Conservation (phyloP, 1,140 invertebrate species). For the Aricia agestis region DNA sequence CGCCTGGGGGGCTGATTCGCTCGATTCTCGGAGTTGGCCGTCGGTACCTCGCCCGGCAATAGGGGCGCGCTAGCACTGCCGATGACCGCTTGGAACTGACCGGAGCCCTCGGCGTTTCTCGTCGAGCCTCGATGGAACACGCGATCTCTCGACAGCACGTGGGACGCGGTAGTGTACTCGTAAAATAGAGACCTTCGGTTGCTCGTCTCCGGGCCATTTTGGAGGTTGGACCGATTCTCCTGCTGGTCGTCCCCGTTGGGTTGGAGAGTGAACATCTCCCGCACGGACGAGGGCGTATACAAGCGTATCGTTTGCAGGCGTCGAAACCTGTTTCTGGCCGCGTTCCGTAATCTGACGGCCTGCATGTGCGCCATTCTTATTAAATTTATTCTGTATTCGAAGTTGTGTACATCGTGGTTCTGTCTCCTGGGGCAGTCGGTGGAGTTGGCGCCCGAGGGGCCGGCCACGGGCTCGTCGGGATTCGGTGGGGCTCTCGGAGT, state of each 20-base stretch:
- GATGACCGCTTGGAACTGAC: conserved; percentile 46
- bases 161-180: conserved; percentile 42
- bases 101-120: conserved; percentile 33
- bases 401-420: conserved; percentile 44
- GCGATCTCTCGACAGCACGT: conserved; percentile 56
- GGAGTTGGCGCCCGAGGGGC: conserved; percentile 42
- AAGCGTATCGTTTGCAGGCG: conserved; percentile 60
- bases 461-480: conserved; percentile 41
- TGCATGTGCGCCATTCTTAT: conserved; percentile 63
- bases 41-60: conserved; percentile 78
- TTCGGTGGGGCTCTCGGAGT: conserved; percentile 29
- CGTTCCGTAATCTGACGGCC: conserved; percentile 53
- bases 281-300: conserved; percentile 60
- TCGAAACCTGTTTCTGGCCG: conserved; percentile 52
- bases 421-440: conserved; percentile 34
- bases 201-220: conserved; percentile 39
- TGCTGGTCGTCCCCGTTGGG: conserved; percentile 41
- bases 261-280: conserved; percentile 61
- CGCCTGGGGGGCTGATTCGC: conserved; percentile 45
- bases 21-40: conserved; percentile 47
- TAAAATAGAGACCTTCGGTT: conserved; percentile 41
- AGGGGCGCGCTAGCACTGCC: conserved; percentile 71
- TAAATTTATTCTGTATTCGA: conserved; percentile 58
- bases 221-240: conserved; percentile 36
- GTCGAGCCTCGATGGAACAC: conserved; percentile 27